Conservation (phyloP, 2,797 vertebrate genomes). For the Xerus rutilus region DNA sequence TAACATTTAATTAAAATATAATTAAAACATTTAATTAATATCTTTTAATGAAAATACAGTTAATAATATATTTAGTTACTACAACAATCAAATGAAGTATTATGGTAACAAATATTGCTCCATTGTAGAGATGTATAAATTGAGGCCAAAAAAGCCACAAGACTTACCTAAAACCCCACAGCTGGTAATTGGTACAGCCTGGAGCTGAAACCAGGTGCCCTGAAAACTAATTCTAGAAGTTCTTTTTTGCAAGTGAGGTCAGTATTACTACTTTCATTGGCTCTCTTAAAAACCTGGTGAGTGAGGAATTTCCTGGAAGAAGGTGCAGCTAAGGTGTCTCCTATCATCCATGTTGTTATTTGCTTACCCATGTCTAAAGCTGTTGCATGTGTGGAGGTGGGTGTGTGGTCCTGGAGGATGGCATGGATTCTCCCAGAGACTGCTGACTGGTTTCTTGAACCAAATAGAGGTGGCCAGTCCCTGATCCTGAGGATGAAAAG, state of each 20-base stretch:
- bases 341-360: background rate
- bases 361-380: background rate
- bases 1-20: background rate
- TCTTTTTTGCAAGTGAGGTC: background rate
- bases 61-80: background rate
- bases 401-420: background rate
- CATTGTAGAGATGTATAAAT: background rate
- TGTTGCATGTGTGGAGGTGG: background rate
- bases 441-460: background rate
- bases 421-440: background rate
- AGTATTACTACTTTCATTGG: background rate
- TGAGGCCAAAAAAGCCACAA: slow-evolving; percentile 7
- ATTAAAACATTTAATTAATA: too few relatives aligned
- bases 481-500: background rate
- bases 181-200: background rate
- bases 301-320: slow-evolving; percentile 13
- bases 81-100: background rate
- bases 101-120: background rate
- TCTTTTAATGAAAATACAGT: too few relatives aligned
- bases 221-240: background rate
- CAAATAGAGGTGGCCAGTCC: too few relatives aligned
- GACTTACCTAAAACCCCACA: background rate
- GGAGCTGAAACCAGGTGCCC: background rate
- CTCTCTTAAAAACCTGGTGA: background rate
- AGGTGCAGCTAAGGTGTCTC: background rate